These are phyloP conservation scores for Littorina saxatilis DNA, from an alignment of 1,140 invertebrate species.

Conservation along the genomic window DNA sequence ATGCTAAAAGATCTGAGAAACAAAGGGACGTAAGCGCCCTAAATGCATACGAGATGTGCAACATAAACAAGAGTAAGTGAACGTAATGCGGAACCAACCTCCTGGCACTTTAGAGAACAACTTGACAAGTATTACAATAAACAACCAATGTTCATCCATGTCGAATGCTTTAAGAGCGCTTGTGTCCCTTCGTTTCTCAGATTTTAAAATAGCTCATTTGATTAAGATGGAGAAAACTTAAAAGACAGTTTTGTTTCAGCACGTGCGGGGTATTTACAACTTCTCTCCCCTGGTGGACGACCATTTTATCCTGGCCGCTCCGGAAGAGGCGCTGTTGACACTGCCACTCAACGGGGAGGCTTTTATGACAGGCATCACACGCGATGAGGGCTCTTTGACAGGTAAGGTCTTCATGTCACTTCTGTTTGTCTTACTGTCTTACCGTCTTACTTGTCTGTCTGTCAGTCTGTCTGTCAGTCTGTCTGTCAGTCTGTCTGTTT, in stretches of 20 bases:
- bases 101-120: too few relatives aligned
- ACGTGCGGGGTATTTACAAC: conserved; percentile 44
- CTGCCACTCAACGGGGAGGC: conserved; percentile 50
- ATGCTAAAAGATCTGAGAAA: too few relatives aligned
- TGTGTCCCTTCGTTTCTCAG: too few relatives aligned
- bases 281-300: conserved; percentile 56
- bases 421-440: not conserved
- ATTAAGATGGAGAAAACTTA: too few relatives aligned
- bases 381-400: conserved; percentile 55
- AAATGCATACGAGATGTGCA: not conserved
- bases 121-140: too few relatives aligned
- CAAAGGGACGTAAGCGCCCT: too few relatives aligned
- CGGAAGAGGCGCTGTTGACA: conserved; percentile 26
- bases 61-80: not conserved
- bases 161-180: too few relatives aligned
- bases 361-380: conserved; percentile 55
- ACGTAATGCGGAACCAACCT: too few relatives aligned
- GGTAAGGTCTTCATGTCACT: conserved; percentile 35
- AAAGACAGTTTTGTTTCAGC: conserved; percentile 52
- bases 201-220: too few relatives aligned
- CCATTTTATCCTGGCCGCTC: conserved; percentile 39
- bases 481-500: not conserved
- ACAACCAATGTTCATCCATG: too few relatives aligned
- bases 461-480: not conserved
- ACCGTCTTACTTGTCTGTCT: conserved; percentile 2